Evolutionary conservation across 2,888 invertebrate genomes (phyloP).

Genomic region (Syrista parreyssii): DNA sequence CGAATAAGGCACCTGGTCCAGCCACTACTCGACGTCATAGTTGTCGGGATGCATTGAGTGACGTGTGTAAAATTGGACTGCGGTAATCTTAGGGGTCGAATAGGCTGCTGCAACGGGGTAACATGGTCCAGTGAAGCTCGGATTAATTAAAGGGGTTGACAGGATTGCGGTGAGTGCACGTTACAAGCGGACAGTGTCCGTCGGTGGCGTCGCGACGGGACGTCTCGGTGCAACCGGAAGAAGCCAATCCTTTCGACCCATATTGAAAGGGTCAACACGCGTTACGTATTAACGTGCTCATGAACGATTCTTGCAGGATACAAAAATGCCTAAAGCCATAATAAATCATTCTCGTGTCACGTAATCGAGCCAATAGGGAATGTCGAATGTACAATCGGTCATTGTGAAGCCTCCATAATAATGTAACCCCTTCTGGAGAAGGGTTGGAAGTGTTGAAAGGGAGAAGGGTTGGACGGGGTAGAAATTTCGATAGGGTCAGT

Average conservation of each 20-base stretch:
- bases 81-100: conserved; percentile 49
- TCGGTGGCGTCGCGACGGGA: background rate
- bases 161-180: conserved; percentile 43
- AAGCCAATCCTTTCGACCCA: background rate
- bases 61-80: conserved; percentile 56
- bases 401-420: background rate
- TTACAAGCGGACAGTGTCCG: conserved; percentile 12
- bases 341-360: background rate
- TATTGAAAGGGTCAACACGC: background rate
- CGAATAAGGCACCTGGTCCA: background rate
- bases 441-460: background rate
- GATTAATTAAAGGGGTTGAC: conserved; percentile 54
- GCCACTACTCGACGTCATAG: background rate
- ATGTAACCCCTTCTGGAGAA: background rate
- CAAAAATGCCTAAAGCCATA: background rate
- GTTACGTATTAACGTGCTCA: background rate
- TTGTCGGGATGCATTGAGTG: conserved; percentile 14
- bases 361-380: background rate
- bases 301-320: background rate
- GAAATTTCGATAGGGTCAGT: background rate
- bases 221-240: background rate
- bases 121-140: conserved; percentile 38
- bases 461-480: background rate
- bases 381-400: background rate
- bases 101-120: conserved; percentile 22